Conservation (phyloP, 2,888 invertebrate species). For the Mactromeris polynyma region DNA sequence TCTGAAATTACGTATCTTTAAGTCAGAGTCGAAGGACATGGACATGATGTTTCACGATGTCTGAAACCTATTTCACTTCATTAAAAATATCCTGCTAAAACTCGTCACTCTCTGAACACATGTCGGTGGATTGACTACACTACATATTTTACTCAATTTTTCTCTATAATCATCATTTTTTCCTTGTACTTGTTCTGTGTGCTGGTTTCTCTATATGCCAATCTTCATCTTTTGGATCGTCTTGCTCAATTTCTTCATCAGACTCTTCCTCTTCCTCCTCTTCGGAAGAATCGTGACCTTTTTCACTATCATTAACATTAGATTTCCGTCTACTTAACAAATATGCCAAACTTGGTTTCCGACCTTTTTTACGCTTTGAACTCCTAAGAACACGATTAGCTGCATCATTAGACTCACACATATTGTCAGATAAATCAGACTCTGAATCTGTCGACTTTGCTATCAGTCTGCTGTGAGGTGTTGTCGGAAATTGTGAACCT, state of each 20-base stretch:
- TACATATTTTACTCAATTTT: no score
- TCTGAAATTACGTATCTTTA: no score
- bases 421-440: neutral
- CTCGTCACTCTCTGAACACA: no score
- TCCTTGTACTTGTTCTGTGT: neutral
- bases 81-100: no score
- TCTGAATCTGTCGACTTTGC: neutral
- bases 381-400: neutral
- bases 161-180: neutral
- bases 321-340: neutral
- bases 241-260: neutral
- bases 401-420: neutral
- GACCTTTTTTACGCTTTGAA: neutral
- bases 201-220: neutral
- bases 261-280: neutral
- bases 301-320: neutral
- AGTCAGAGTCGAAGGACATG: no score
- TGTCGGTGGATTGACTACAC: no score
- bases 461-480: neutral
- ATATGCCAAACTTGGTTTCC: neutral
- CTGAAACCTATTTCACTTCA: no score
- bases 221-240: slow-evolving; percentile 1
- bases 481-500: neutral
- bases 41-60: no score
- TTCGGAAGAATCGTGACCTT: neutral